Evolutionary conservation across 2,888 invertebrate genomes (phyloP), one percentile per base, ranked within the genome.

Genomic region (Parasteatoda lunata): DNA sequence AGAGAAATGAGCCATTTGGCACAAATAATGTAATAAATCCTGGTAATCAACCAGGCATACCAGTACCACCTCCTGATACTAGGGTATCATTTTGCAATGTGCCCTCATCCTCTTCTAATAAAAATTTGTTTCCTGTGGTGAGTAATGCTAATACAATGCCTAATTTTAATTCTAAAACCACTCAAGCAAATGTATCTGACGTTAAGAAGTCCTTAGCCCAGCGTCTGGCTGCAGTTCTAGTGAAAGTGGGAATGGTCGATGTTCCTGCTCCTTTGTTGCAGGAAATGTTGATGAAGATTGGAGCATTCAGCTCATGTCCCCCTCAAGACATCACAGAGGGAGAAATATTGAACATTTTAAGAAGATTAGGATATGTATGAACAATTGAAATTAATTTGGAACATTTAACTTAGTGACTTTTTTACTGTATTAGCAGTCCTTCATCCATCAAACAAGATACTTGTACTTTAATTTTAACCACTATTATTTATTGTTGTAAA

Each of bases 211-310:
- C 88, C 30, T 59, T 88, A 15, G 88, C 88, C 51, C 83, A 88
- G 45, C 83, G 88, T 9, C 81, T 88, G 64, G 88, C 88, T 52
- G 73, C 88, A 15, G 83, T 88, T 15, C 52, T 88, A n/a, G 79
- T 83, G 11, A 88, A 88, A 71, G 52, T 83, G 5, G 88, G 88
- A n/a, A 88, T 88, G 88, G n/a, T 51, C 8, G 88, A 88, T 83
- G 83, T 88, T 49, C 78, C 88, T 15, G 88, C 77, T 54, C 49
- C 78, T 45, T 83, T 88, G 13, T 71, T 88, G 48, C 78, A 79
- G 78, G 88, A 88, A 79, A 88, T 88, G 88, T 66, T 88, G 45
- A 82, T 83, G 80, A 82, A 83, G 69, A 82, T 88, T 48, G 88
- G 88, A n/a, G 88, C 83, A 65, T 88, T 88, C 49, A 88, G 83